Evolutionary conservation across 2,113 vertebrate genomes (phyloP).

Genomic region (Erpornis zantholeuca): DNA sequence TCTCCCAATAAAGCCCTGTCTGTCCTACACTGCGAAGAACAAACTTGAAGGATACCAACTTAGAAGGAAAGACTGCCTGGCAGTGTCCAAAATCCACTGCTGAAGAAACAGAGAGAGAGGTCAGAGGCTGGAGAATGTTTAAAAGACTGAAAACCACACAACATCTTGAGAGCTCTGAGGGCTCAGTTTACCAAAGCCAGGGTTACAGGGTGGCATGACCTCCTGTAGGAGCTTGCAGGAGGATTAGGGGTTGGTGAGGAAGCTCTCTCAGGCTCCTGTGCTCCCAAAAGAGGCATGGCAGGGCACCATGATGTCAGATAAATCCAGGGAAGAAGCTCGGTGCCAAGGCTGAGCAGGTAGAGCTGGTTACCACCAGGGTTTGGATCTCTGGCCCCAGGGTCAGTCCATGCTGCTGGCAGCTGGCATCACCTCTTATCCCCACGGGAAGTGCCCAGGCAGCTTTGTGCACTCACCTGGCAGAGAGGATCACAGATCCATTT

Average conservation of each 20-base stretch:
- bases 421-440: accelerated
- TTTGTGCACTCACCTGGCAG: background rate
- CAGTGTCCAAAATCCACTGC: background rate
- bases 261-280: background rate
- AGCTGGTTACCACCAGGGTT: background rate
- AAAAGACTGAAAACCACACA: background rate
- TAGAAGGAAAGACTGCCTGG: background rate
- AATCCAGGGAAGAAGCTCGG: background rate
- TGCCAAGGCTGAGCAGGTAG: background rate
- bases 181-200: background rate
- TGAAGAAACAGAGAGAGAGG: background rate
- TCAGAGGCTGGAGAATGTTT: background rate
- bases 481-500: background rate
- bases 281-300: background rate
- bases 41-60: background rate
- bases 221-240: background rate
- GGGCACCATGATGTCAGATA: background rate
- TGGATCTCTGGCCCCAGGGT: background rate
- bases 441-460: background rate
- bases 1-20: background rate
- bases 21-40: background rate
- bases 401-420: background rate
- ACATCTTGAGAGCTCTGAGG: background rate
- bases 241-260: background rate
- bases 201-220: background rate